Evolutionary conservation across 2,888 invertebrate genomes (phyloP), one percentile per base, ranked within the genome.

Genomic region (Ornithoptera priamus): DNA sequence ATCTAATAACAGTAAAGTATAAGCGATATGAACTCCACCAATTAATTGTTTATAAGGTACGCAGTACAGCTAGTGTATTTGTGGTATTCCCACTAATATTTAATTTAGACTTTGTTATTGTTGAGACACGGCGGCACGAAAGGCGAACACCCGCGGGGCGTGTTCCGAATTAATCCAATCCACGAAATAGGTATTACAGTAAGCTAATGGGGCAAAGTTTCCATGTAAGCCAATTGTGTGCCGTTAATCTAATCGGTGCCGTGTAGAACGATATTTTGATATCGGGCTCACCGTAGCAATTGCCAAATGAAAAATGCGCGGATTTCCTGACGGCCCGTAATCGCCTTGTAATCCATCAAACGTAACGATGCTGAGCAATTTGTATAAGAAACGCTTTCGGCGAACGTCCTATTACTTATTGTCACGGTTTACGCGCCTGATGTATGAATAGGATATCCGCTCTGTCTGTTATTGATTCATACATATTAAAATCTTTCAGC

Each of bases 271-370:
- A 85, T 88, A 86, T 88, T 89, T 86, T 87, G 85, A 89, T 88
- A 88, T 83, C 84, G 83, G 72, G 53, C 76, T 73, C 71, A 75
- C 76, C 79, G 84, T 83, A 85, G 87, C 90, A 86, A 89, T 90
- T 90, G 90, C 87, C 89, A 86, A 90, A 91, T 90, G 88, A 90
- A 91, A 91, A 90, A 91, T 87, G 87, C 86, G 89, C 85, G 85
- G 88, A 88, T 89, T 90, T 90, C 88, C 90, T 87, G 90, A 85
- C 83, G 82, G 69, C 81, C 59, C 76, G 83, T 90, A 91, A 90
- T 89, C 88, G 87, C 81, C 75, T 75, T 84, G 86, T 91, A 88
- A 92, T 92, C 89, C 89, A 91, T 92, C 90, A 92, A 85, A 81
- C 77, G 81, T 82, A 87, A 88, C 85, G 75, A 76, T 74, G 74